A percentile compares a stretch with the other conserved stretches of the same genome.
Conservation (phyloP, 2,113 vertebrate genomes). For the Gila orcuttii region DNA sequence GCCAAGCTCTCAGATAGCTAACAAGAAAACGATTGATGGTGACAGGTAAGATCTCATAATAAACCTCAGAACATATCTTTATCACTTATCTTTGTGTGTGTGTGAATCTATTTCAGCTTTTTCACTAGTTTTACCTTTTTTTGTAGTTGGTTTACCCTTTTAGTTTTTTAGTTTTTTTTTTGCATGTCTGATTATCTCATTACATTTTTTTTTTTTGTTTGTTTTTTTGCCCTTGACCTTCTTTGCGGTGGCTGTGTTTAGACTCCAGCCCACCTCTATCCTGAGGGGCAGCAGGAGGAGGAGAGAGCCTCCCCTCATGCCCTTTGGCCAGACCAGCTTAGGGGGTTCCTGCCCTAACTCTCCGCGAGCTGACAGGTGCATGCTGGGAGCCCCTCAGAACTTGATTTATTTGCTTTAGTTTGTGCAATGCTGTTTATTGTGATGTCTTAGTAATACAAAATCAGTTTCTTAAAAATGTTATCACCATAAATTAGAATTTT, state of each 20-base stretch:
- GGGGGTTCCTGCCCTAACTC: slow-evolving; percentile 72
- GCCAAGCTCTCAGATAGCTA: slow-evolving; percentile 86
- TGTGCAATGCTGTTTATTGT: not conserved
- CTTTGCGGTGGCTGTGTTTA: slow-evolving; percentile 51
- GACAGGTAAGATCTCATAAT: slow-evolving; percentile 84
- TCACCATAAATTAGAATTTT: no score
- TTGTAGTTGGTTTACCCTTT: not conserved
- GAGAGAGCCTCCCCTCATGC: slow-evolving; percentile 68
- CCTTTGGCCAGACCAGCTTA: slow-evolving; percentile 67
- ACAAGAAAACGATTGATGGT: slow-evolving; percentile 86
- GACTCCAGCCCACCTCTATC: slow-evolving; percentile 79
- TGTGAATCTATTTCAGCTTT: not conserved
- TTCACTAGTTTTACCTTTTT: not conserved
- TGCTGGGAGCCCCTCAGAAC: slow-evolving; percentile 43
- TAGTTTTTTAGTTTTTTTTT: not conserved
- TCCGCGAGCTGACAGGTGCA: slow-evolving; percentile 75
- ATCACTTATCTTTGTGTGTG: not conserved
- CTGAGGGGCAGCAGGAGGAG: slow-evolving; percentile 76
- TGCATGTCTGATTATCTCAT: slow-evolving; percentile 39
- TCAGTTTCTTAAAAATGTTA: not conserved
- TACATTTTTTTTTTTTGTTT: not conserved
- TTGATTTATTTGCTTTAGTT: not conserved
- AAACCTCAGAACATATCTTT: not conserved
- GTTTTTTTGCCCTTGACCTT: slow-evolving; percentile 26
- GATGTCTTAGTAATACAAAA: not conserved